Conservation (phyloP, 2,888 invertebrate species). For the Celastrina argiolus region DNA sequence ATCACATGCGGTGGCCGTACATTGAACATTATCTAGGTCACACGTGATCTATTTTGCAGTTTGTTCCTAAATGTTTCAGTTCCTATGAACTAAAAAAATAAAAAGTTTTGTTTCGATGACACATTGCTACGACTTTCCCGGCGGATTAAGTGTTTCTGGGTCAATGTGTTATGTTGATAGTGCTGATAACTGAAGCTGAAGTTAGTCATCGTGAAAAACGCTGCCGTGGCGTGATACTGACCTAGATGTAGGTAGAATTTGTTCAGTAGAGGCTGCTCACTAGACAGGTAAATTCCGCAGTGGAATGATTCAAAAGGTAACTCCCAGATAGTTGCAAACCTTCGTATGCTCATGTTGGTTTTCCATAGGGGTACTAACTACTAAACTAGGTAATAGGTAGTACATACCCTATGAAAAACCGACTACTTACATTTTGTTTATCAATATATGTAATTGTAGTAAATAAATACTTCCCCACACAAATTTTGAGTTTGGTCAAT, state of each 20-base stretch:
- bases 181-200: neutral
- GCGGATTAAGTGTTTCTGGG: neutral
- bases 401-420: no score
- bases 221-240: neutral
- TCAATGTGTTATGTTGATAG: neutral
- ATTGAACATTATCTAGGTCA: no score
- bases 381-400: neutral
- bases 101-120: neutral
- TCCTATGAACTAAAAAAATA: neutral
- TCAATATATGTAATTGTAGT: no score
- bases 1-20: no score
- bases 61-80: neutral
- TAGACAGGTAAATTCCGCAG: slow-evolving; percentile 5
- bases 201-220: neutral
- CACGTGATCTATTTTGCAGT: neutral
- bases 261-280: no score
- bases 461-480: no score
- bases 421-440: no score
- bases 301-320: slow-evolving; percentile 1
- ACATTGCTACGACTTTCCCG: neutral
- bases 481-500: no score
- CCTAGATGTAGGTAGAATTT: neutral
- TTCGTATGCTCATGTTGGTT: neutral
- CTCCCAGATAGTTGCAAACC: neutral
- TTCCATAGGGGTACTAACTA: neutral